Conservation (phyloP, 2,888 invertebrate genomes). For the Microplitis manilae region DNA sequence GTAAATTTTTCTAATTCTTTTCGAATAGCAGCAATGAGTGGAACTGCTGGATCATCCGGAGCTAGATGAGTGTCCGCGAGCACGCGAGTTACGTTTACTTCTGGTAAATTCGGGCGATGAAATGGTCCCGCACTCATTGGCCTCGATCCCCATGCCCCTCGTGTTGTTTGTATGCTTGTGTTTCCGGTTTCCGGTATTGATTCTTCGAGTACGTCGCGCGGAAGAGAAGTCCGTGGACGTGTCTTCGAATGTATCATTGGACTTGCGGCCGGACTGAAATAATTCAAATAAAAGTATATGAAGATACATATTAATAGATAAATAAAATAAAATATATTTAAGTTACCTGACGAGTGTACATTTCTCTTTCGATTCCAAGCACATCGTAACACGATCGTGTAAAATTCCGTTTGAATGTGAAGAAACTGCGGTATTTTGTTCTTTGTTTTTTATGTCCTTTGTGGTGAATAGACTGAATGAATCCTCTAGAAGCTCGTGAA, state of each 20-base stretch:
- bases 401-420: conserved; percentile 49
- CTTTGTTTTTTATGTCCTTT: conserved; percentile 74
- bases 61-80: conserved; percentile 76
- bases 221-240: conserved; percentile 58
- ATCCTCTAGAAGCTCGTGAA: conserved; percentile 85
- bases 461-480: conserved; percentile 84
- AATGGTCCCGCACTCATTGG: conserved; percentile 80
- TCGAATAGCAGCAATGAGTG: conserved; percentile 88
- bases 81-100: conserved; percentile 74
- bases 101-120: conserved; percentile 74
- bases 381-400: conserved; percentile 51
- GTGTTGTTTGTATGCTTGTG: conserved; percentile 54
- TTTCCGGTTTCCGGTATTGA: conserved; percentile 59
- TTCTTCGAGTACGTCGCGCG: conserved; percentile 53
- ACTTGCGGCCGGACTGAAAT: conserved; percentile 57
- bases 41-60: conserved; percentile 83
- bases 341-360: conserved; percentile 58
- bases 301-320: conserved; percentile 1
- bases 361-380: conserved; percentile 59
- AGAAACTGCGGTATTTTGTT: conserved; percentile 50
- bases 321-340: conserved; percentile 21
- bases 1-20: conserved; percentile 75
- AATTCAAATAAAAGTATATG: conserved; percentile 11
- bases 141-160: conserved; percentile 70
- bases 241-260: conserved; percentile 54